Conservation (phyloP, 1,140 invertebrate genomes). For the Drosophila nebulosa region DNA sequence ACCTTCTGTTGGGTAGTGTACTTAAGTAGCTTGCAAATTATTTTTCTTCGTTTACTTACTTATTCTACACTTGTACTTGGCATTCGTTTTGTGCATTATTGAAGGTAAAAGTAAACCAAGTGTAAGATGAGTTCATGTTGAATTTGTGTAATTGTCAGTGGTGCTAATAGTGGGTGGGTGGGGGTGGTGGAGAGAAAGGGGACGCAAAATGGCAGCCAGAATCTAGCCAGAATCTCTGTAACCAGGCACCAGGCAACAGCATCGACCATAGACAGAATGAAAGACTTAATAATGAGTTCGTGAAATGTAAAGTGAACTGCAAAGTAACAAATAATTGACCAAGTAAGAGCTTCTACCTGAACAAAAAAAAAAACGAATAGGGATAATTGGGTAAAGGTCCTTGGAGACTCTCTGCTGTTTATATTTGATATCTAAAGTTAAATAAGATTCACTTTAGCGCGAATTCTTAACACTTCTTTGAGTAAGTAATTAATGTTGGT, state of each 20-base stretch:
- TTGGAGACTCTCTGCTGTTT: no score
- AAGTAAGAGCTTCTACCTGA: conserved; percentile 1
- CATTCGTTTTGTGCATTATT: conserved; percentile 34
- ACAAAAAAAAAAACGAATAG: background rate
- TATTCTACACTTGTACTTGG: conserved; percentile 38
- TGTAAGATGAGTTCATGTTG: conserved; percentile 29
- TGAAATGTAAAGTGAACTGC: background rate
- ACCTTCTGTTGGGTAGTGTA: conserved; percentile 13
- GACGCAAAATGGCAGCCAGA: background rate
- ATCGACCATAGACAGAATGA: background rate
- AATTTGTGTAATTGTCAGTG: background rate
- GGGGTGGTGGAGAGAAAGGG: background rate
- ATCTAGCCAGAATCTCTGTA: no score
- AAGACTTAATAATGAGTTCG: background rate
- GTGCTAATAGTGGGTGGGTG: no score
- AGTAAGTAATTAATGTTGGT: no score
- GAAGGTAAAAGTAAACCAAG: conserved; percentile 55
- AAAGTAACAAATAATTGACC: background rate
- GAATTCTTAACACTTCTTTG: no score
- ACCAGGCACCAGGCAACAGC: background rate
- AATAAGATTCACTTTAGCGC: no score
- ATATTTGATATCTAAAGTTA: no score
- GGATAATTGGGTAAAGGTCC: background rate
- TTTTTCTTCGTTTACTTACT: conserved; percentile 11
- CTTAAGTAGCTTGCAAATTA: conserved; percentile 62